Base-by-base conservation (phyloP, 2,113 vertebrate species). In the Vidua macroura region DNA sequence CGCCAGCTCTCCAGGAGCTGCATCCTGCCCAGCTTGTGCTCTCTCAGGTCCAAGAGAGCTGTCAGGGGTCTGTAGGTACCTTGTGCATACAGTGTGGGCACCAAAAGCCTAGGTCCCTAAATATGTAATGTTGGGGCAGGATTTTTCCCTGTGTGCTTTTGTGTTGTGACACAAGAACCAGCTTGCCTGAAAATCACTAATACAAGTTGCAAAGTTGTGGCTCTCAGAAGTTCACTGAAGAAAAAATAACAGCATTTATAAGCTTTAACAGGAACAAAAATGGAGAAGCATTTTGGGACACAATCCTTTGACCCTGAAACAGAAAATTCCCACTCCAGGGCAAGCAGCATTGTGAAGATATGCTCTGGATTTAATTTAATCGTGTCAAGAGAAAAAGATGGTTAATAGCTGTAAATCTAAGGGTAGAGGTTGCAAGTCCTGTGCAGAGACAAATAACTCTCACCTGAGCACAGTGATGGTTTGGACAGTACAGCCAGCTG, bases 61-160 rank as follows among this genome's bases (percentile, higher is more conserved):
- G 12, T 15, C 56, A 53, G 1, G 4, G 14, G 14, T 15, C 69
- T 43, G 49, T 1, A 30, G 28, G 12, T 31, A 25, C 9, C 58
- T 35, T 24, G 21, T 53, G 56, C 48, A 48, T 64, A 13, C 25
- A 37, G 22, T 15, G 10, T 20, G 48, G 35, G 24, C 44, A 35
- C 15, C 1, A 8, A 78, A n/a, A 72, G 41, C 68, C 30, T 31
- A 0, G 0, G 37, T n/a, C 37, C 27, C 31, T 13, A 21, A 25
- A 37, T 10, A 1, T 5, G 2, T 8, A 22, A 66, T 10, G 22
- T 0, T 22, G 51, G 51, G 35, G 46, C 30, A 69, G 52, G 43
- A 55, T 33, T 51, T 37, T 72, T 58, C 62, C 18, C 10, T 31
- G 19, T 15, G 6, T 73, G 55, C 46, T 74, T 64, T 66, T 28